Percentiles rank a stretch among this genome's conserved stretches.
Evolutionary conservation across 2,888 invertebrate species (phyloP).

Genomic region (Drosophila paracracens): DNA sequence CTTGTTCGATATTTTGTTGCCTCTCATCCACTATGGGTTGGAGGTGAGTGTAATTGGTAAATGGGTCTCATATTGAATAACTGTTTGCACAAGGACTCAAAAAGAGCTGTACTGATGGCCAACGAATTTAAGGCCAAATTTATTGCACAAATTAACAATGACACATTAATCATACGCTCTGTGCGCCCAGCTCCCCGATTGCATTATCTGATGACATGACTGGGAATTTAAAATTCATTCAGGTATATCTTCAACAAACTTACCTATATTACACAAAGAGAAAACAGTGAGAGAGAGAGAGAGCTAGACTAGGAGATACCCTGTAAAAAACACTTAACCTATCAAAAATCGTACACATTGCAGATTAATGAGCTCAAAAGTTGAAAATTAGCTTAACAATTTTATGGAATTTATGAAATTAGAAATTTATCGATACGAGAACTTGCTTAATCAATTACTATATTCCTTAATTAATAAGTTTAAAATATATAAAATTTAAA

Average conservation of each 20-base stretch:
- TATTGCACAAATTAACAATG: constrained; percentile 65
- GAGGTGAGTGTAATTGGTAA: background rate
- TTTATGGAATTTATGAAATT: background rate
- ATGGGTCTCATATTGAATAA: constrained; percentile 16
- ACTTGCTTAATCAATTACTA: background rate
- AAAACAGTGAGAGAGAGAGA: background rate
- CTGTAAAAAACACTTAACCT: background rate
- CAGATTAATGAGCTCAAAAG: background rate
- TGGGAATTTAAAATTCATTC: constrained; percentile 57
- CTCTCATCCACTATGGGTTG: constrained; percentile 4
- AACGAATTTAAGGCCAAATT: constrained; percentile 52
- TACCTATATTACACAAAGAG: constrained; percentile 11
- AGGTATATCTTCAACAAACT: constrained; percentile 1
- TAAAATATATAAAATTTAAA: background rate
- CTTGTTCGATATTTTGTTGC: constrained; percentile 57
- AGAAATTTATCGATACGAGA: no score
- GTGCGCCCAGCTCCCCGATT: constrained; percentile 31
- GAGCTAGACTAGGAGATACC: background rate
- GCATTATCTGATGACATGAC: constrained; percentile 47
- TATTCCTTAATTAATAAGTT: background rate
- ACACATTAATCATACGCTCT: constrained; percentile 70
- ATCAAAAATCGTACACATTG: background rate
- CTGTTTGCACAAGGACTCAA: constrained; percentile 29
- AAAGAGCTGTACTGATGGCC: constrained; percentile 11
- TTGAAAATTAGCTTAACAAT: background rate